phyloP scores from a whole-genome alignment of 2,113 vertebrate genomes.

The Callithrix jacchus region DNA sequence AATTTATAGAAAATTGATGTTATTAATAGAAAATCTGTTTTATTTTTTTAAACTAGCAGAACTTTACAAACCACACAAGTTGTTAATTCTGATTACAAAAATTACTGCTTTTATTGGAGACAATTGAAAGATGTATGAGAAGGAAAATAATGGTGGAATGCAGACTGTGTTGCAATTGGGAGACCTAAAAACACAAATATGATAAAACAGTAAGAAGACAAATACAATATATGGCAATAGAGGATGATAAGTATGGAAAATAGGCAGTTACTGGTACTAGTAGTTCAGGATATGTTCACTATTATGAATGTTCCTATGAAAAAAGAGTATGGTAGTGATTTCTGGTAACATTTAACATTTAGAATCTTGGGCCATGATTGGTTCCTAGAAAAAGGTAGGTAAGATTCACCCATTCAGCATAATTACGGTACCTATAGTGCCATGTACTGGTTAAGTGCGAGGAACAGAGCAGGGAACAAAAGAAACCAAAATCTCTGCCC shows the following conservation, averaged over 20 bases:
- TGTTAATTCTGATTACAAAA: background rate
- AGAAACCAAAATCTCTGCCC: background rate
- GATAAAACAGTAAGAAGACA: background rate
- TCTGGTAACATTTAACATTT: background rate
- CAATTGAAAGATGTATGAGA: background rate
- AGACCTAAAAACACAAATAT: background rate
- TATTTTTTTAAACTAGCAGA: background rate
- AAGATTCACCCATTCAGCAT: background rate
- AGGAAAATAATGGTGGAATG: background rate
- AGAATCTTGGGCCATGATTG: background rate
- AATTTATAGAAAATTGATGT: background rate
- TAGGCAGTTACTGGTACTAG: background rate
- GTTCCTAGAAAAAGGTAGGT: background rate
- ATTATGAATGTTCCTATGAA: background rate
- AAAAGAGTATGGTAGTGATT: background rate
- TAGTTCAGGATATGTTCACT: background rate
- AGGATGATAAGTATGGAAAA: background rate
- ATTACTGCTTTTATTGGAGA: background rate
- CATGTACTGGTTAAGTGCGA: background rate
- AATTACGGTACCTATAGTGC: background rate
- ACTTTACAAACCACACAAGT: background rate
- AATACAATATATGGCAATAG: background rate
- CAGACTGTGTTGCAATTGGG: background rate
- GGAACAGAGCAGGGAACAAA: background rate
- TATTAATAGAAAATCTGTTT: background rate